Evolutionary conservation across 2,888 invertebrate genomes (phyloP).

Genomic region (Drosophila mettleri): DNA sequence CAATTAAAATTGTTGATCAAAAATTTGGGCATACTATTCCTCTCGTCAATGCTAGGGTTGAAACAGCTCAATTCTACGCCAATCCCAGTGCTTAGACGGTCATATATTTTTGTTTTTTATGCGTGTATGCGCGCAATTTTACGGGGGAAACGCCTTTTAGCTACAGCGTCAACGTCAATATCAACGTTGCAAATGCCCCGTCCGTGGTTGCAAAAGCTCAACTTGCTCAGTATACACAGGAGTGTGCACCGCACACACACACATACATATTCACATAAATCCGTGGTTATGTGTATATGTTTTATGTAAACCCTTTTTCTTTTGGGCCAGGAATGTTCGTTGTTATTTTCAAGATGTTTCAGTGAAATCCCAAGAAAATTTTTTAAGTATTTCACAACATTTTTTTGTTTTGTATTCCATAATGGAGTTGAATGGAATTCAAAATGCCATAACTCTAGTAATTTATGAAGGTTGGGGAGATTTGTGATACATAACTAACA

Average conservation of each 20-base stretch:
- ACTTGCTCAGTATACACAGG: slow-evolving; percentile 21
- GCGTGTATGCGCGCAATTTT: slow-evolving; percentile 41
- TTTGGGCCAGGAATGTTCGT: slow-evolving; percentile 63
- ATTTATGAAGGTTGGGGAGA: slow-evolving; percentile 49
- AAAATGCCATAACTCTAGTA: slow-evolving; percentile 63
- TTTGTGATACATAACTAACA: slow-evolving; percentile 27
- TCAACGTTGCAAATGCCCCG: slow-evolving; percentile 27
- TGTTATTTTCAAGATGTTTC: slow-evolving; percentile 68
- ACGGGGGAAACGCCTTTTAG: slow-evolving; percentile 48
- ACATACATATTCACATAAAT: not conserved
- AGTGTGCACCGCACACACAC: slow-evolving; percentile 11
- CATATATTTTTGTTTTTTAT: slow-evolving; percentile 33
- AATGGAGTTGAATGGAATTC: slow-evolving; percentile 74
- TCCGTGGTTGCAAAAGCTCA: slow-evolving; percentile 44
- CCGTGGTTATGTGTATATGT: slow-evolving; percentile 8
- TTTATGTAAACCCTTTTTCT: slow-evolving; percentile 55
- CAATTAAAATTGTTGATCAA: slow-evolving; percentile 20
- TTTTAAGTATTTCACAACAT: slow-evolving; percentile 70
- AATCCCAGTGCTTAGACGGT: slow-evolving; percentile 63
- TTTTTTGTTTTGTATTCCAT: slow-evolving; percentile 67
- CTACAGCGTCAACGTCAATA: slow-evolving; percentile 16
- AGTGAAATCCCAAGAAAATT: slow-evolving; percentile 77
- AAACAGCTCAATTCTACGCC: slow-evolving; percentile 49
- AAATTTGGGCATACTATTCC: slow-evolving; percentile 31
- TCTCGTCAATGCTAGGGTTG: slow-evolving; percentile 53